A percentile compares a stretch with the other conserved stretches of the same genome.
phyloP scores from a whole-genome alignment of 2,797 vertebrate genomes.

The Psittacula derbiana region DNA sequence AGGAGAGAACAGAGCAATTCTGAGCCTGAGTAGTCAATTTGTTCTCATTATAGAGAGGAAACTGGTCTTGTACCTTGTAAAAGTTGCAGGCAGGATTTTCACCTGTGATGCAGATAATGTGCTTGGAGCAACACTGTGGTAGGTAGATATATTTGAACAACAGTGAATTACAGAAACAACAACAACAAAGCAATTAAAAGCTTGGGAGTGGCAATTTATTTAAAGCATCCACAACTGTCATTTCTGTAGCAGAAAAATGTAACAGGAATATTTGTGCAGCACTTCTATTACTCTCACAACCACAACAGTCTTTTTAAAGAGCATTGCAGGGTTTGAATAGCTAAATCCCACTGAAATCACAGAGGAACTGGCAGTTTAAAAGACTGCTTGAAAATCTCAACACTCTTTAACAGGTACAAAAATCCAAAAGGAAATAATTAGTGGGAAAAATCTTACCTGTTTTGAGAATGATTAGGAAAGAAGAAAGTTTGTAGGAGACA shows the following conservation, averaged over 20 bases:
- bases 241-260: not conserved
- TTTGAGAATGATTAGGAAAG: not conserved
- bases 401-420: not conserved
- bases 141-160: not conserved
- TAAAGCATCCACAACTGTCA: not conserved
- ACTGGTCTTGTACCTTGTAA: not conserved
- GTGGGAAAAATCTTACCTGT: not conserved
- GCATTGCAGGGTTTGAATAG: not conserved
- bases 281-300: not conserved
- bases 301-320: not conserved
- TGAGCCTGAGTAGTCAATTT: not conserved
- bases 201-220: not conserved
- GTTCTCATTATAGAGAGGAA: not conserved
- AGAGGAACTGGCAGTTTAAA: not conserved
- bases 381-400: not conserved
- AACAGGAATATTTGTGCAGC: not conserved
- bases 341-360: not conserved
- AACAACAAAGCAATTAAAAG: slow-evolving; percentile 5
- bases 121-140: not conserved
- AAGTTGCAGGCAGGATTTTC: not conserved
- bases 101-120: not conserved
- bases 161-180: not conserved
- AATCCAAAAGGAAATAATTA: not conserved
- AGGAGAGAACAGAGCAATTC: not conserved
- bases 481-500: not conserved